Evolutionary conservation across 2,888 invertebrate genomes (phyloP).

Genomic region (Rosalia funebris): DNA sequence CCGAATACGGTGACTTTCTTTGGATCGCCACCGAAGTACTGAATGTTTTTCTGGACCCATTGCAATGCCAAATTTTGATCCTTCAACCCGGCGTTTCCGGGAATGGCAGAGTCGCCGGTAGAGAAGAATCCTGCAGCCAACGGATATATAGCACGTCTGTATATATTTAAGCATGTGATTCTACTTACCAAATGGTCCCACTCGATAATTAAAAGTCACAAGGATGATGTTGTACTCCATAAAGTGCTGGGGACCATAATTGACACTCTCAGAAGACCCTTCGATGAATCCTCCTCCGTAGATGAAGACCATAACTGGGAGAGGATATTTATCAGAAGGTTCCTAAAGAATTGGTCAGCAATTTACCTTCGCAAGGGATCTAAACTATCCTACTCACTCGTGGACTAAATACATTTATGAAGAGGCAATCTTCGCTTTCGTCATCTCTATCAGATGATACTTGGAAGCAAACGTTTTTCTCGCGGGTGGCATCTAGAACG

Average conservation of each 20-base stretch:
- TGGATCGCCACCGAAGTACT: conserved; percentile 42
- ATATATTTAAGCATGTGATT: neutral
- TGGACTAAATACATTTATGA: conserved; percentile 46
- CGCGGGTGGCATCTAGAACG: conserved; percentile 41
- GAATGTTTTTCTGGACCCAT: conserved; percentile 42
- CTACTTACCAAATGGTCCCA: conserved; percentile 47
- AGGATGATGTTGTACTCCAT: conserved; percentile 55
- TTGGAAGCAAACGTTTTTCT: conserved; percentile 44
- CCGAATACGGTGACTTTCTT: conserved; percentile 40
- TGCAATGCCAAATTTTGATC: conserved; percentile 39
- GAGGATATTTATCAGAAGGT: conserved; percentile 34
- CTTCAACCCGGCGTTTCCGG: conserved; percentile 43
- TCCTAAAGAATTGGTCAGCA: conserved; percentile 41
- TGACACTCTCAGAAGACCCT: conserved; percentile 50
- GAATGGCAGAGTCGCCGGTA: conserved; percentile 35
- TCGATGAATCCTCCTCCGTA: conserved; percentile 61
- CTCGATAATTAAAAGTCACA: conserved; percentile 49
- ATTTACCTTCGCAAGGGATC: too few relatives aligned
- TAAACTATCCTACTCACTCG: conserved; percentile 36
- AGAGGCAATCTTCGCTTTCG: conserved; percentile 48
- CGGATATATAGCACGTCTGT: neutral
- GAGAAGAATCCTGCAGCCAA: conserved; percentile 41
- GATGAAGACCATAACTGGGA: conserved; percentile 61
- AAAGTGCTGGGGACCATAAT: conserved; percentile 56
- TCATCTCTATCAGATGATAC: conserved; percentile 23